A percentile compares a stretch with the other conserved stretches of the same genome.
Evolutionary conservation across 1,140 invertebrate species (phyloP).

Genomic region (Cydia fagiglandana): DNA sequence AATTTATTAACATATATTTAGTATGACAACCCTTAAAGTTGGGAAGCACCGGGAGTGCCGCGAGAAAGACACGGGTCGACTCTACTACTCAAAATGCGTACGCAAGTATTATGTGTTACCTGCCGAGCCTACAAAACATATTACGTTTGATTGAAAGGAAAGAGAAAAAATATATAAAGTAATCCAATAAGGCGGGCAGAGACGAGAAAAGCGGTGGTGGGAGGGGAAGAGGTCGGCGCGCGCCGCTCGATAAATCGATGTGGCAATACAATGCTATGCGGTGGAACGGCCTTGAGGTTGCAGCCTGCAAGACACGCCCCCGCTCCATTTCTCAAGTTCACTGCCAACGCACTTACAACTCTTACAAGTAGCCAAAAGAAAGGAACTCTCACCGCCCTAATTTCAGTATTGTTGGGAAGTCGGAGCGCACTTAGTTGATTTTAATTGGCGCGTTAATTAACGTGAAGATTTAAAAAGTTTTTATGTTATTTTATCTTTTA

Average conservation of each 20-base stretch:
- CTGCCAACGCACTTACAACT: constrained; percentile 61
- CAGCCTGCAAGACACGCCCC: constrained; percentile 75
- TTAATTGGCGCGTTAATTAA: neutral
- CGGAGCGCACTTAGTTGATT: neutral
- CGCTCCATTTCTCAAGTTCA: constrained; percentile 68
- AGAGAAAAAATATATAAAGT: constrained; percentile 49
- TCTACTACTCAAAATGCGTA: constrained; percentile 3
- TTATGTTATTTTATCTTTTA: neutral
- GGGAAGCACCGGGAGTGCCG: neutral
- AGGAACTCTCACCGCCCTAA: constrained; percentile 9
- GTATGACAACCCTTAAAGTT: constrained; percentile 2
- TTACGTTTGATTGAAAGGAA: constrained; percentile 41
- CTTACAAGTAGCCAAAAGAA: constrained; percentile 12
- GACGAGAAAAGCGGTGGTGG: constrained; percentile 45
- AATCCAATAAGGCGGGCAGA: constrained; percentile 37
- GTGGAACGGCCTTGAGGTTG: constrained; percentile 68
- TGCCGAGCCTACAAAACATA: constrained; percentile 2
- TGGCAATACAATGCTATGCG: constrained; percentile 70
- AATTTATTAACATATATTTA: constrained; percentile 11
- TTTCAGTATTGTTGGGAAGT: neutral
- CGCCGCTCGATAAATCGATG: constrained; percentile 78
- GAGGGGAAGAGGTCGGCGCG: constrained; percentile 59
- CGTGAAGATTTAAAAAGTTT: neutral
- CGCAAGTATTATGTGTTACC: constrained; percentile 27
- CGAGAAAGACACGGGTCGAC: neutral